Conservation (phyloP, 2,797 vertebrate species). For the Phalloptychus januarius region DNA sequence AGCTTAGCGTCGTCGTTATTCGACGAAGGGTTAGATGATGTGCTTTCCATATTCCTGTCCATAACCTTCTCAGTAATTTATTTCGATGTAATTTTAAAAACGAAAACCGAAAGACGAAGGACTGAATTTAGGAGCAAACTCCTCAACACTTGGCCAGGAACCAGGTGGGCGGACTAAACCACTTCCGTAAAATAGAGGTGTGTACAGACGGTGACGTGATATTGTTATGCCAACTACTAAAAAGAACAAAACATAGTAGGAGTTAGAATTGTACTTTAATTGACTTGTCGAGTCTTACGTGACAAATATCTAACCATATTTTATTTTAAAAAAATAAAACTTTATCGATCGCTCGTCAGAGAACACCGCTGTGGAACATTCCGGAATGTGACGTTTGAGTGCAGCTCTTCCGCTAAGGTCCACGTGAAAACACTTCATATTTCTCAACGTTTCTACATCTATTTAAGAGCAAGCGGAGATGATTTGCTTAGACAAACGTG, state of each 20-base stretch:
- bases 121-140: neutral
- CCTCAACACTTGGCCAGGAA: neutral
- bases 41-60: conserved; percentile 44
- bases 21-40: conserved; percentile 71
- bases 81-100: accelerated
- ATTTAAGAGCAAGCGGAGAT: accelerated
- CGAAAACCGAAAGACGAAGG: neutral
- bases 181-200: conserved; percentile 6
- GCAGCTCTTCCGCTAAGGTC: neutral
- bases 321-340: neutral
- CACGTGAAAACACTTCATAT: conserved; percentile 52
- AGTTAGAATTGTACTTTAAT: neutral
- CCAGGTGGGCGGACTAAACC: conserved; percentile 17
- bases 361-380: conserved; percentile 30
- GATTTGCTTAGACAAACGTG: conserved; percentile 7
- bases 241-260: neutral
- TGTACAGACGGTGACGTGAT: neutral
- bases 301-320: neutral
- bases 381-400: conserved; percentile 28
- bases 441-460: accelerated
- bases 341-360: neutral
- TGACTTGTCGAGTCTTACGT: accelerated
- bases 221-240: neutral
- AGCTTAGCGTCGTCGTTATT: conserved; percentile 87
- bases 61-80: neutral